phyloP scores from a whole-genome alignment of 2,888 invertebrate species.

The Torymus auratus region DNA sequence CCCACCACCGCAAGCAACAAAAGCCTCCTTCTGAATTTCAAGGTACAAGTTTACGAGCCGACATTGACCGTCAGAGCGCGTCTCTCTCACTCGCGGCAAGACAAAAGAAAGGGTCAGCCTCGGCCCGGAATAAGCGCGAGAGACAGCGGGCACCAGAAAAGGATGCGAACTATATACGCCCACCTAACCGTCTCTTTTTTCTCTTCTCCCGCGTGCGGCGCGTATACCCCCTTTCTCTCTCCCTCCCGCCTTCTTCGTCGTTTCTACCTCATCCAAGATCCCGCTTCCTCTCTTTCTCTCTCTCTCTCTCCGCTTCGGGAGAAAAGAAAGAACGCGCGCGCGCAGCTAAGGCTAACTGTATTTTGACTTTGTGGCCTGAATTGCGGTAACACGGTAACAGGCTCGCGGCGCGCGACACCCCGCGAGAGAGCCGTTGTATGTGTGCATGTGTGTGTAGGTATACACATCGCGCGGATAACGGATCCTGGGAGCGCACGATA shows the following conservation, averaged over 20 bases:
- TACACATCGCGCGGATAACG: constrained; percentile 55
- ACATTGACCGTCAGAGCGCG: no score
- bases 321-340: not conserved
- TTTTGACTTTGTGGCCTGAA: constrained; percentile 78
- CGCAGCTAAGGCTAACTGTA: constrained; percentile 75
- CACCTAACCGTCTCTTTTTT: no score
- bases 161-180: no score
- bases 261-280: not conserved
- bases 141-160: no score
- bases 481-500: constrained; percentile 58
- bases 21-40: no score
- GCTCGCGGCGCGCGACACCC: constrained; percentile 67
- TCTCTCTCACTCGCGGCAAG: no score
- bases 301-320: constrained; percentile 39
- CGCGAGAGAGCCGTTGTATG: constrained; percentile 56
- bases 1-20: no score
- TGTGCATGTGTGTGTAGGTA: constrained; percentile 62
- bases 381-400: constrained; percentile 77
- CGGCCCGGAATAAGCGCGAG: no score
- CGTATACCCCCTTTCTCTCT: constrained; percentile 58
- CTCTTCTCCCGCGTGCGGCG: not conserved
- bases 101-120: no score
- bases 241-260: not conserved
- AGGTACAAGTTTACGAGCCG: no score
- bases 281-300: constrained; percentile 45